Evolutionary conservation across 1,140 invertebrate genomes (phyloP), one percentile per base, ranked within the genome.

Genomic region (Araneus ventricosus): DNA sequence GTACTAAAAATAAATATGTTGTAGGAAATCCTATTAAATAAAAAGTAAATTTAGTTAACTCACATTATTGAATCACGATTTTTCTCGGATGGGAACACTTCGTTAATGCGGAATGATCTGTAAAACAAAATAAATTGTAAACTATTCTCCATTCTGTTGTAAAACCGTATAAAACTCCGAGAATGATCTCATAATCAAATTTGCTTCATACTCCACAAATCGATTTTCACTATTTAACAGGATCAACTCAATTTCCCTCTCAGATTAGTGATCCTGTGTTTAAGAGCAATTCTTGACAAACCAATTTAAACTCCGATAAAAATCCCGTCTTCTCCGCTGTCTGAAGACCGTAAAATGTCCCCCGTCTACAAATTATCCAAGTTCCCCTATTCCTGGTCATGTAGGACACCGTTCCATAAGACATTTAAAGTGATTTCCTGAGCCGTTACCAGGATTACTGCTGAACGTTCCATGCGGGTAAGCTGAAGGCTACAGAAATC

Each of bases 261-360:
- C 6, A 75, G 70, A 75, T 75, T 75, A 75, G 30, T 34, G 30
- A 37, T 75, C 34, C 70, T 75, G 70, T 75, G 30, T 75, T 75
- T 75, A 75, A 75, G 30, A 75, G 70, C 70, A 14, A 75, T 75
- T 75, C 70, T 75, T 75, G 70, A 75, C 70, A 75, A 75, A 75
- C 70, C 70, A 75, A 75, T 75, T 75, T 37, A 75, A 75, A 75
- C 70, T 75, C 70, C 70, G 20, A 75, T 75, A 75, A 75, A 75
- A 75, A 75, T 75, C 17, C 17, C 17, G 2, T 20, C 30, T 75
- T 30, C 30, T 30, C 4, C 30, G 17, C 70, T 75, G 34, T 75
- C 30, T 27, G 17, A 14, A 37, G 70, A 75, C 30, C 34, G 30
- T 75, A 75, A 75, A 75, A 17, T 75, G 30, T 75, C 70, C 30